These are phyloP conservation scores for Drosophila miranda DNA, from an alignment of 1,140 invertebrate genomes.

Conservation along the genomic window DNA sequence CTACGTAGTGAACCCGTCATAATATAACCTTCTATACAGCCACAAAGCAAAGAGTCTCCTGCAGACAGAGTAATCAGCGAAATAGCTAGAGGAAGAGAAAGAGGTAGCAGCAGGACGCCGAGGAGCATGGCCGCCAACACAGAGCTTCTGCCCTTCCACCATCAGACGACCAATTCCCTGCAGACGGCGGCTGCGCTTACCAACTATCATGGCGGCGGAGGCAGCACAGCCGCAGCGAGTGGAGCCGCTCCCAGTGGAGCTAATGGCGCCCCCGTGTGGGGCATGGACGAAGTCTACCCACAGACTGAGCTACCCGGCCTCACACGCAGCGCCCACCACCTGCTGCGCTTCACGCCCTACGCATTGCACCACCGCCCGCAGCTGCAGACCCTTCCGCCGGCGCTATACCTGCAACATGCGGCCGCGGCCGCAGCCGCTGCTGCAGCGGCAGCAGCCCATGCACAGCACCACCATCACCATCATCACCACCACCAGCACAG, in stretches of 20 bases:
- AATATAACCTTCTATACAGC: neutral
- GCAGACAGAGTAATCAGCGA: conserved; percentile 17
- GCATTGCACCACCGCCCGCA: conserved; percentile 79
- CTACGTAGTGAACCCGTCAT: too few species aligned
- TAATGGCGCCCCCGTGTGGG: conserved; percentile 56
- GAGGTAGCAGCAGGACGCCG: conserved; percentile 10
- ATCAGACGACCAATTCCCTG: conserved; percentile 77
- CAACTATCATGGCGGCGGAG: conserved; percentile 74
- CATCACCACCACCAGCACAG: conserved; percentile 82
- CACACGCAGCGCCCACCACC: conserved; percentile 74
- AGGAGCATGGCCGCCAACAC: conserved; percentile 77
- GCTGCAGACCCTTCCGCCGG: conserved; percentile 69
- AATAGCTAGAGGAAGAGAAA: conserved; percentile 11
- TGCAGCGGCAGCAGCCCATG: conserved; percentile 67
- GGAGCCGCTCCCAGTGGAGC: conserved; percentile 39
- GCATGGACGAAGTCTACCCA: conserved; percentile 79
- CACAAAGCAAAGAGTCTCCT: conserved; percentile 3
- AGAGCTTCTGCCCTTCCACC: conserved; percentile 77
- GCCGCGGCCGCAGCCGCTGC: conserved; percentile 72
- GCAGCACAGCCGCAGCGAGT: conserved; percentile 31
- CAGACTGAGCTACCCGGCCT: conserved; percentile 80
- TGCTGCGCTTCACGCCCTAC: conserved; percentile 80
- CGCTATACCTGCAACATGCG: conserved; percentile 76
- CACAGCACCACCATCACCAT: conserved; percentile 73
- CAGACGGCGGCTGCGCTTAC: conserved; percentile 73